A percentile compares a stretch with the other conserved stretches of the same genome.
These are phyloP conservation scores for Lasioglossum zephyrum DNA, from an alignment of 2,888 invertebrate genomes.

Conservation along the genomic window DNA sequence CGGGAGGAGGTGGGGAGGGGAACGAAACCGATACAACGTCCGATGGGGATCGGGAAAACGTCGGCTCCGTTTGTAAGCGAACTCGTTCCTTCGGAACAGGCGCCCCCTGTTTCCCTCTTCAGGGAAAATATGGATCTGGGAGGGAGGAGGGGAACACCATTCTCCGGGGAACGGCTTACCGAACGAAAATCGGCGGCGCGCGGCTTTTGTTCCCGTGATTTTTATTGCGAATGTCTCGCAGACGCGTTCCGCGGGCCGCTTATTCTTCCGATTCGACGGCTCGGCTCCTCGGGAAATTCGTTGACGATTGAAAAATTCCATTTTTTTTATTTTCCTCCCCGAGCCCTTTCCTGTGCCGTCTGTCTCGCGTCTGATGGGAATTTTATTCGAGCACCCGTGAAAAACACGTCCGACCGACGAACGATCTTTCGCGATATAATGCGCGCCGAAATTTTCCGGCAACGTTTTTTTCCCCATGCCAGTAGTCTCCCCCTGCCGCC, in stretches of 20 bases:
- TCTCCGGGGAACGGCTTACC: slow-evolving; percentile 25
- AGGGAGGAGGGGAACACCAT: not conserved
- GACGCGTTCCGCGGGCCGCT: not conserved
- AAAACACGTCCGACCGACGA: not conserved
- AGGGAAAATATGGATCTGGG: slow-evolving; percentile 44
- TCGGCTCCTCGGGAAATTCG: not conserved
- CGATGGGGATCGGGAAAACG: slow-evolving; percentile 50
- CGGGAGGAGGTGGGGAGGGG: not conserved
- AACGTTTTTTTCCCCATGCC: not conserved
- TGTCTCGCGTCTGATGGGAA: not conserved
- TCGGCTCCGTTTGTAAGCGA: slow-evolving; percentile 52
- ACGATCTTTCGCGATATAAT: not conserved
- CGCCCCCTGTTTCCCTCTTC: not conserved
- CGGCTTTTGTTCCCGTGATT: slow-evolving; percentile 35
- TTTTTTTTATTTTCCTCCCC: not conserved
- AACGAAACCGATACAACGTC: slow-evolving; percentile 52
- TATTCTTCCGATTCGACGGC: not conserved
- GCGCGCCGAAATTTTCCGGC: not conserved
- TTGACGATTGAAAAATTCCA: slow-evolving; percentile 3
- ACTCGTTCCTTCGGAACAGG: not conserved
- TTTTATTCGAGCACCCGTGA: not conserved
- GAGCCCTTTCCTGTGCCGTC: too few species aligned
- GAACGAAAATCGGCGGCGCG: slow-evolving; percentile 47
- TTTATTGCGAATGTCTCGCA: slow-evolving; percentile 19
- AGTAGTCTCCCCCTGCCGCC: not conserved